Evolutionary conservation across 1,140 invertebrate species (phyloP).

Genomic region (Solen grandis): DNA sequence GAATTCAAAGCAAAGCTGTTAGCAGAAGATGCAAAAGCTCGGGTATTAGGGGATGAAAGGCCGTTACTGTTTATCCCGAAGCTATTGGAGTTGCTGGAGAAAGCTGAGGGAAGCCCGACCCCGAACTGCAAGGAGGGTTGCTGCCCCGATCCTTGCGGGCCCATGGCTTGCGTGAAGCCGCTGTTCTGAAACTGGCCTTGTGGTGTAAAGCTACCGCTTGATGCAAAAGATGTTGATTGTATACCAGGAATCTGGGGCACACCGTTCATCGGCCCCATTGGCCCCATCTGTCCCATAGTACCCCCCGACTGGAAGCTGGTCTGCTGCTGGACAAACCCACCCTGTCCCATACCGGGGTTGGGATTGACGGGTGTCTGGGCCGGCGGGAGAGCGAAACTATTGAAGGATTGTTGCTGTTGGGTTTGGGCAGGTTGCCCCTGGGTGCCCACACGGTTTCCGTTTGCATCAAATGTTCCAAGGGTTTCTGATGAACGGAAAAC

Average conservation of each 20-base stretch:
- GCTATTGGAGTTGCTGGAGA: too few species aligned
- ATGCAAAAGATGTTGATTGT: too few species aligned
- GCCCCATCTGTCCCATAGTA: background rate
- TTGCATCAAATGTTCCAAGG: background rate
- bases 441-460: background rate
- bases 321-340: too few species aligned
- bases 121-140: too few species aligned
- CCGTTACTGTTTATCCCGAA: too few species aligned
- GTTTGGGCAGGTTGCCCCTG: background rate
- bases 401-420: background rate
- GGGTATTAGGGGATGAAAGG: background rate
- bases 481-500: background rate
- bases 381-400: background rate
- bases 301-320: too few species aligned
- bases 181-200: too few species aligned
- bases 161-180: too few species aligned
- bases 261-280: background rate
- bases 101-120: too few species aligned
- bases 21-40: background rate
- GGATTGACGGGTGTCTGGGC: background rate
- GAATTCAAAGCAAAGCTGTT: background rate
- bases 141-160: too few species aligned
- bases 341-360: background rate
- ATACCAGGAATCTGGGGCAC: background rate
- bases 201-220: too few species aligned